These are phyloP conservation scores for Hydractinia echinata DNA, from an alignment of 30 jellyfish, hydroid and myxozoan genomes.

Conservation along the genomic window DNA sequence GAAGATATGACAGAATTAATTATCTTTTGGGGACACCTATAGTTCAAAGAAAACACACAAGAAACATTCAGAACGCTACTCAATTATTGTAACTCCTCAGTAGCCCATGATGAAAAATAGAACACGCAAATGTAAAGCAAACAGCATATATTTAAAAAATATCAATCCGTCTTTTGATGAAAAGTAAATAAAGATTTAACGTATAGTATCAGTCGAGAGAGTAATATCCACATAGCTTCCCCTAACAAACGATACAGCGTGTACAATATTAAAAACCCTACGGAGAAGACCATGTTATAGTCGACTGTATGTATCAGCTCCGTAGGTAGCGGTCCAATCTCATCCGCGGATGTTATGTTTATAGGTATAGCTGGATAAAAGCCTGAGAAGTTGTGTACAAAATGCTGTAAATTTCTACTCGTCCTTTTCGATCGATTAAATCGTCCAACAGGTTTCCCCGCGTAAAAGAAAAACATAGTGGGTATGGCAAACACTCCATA, in stretches of 20 bases:
- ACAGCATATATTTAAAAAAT: no score
- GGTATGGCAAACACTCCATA: constrained; percentile 37
- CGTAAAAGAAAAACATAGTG: constrained; percentile 36
- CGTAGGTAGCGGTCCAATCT: constrained; percentile 16
- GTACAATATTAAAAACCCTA: constrained; percentile 1
- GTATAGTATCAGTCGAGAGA: no score
- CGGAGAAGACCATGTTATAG: constrained; percentile 21
- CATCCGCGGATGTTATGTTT: constrained; percentile 25
- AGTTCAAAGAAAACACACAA: no score
- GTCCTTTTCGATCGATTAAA: constrained; percentile 23
- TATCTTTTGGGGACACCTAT: no score
- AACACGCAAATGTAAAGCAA: no score
- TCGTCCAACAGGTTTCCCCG: constrained; percentile 24
- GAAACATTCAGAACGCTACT: no score
- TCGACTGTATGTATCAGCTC: background rate
- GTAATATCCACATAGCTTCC: background rate
- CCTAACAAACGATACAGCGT: background rate
- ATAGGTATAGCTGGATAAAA: constrained; percentile 18
- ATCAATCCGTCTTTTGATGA: no score
- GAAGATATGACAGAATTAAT: no score
- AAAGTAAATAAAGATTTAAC: no score
- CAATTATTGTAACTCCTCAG: no score
- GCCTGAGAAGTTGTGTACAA: constrained; percentile 5
- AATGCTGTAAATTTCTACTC: background rate
- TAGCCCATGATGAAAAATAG: no score